Evolutionary conservation across 2,888 invertebrate genomes (phyloP).

Genomic region (Platycheirus rosarum): DNA sequence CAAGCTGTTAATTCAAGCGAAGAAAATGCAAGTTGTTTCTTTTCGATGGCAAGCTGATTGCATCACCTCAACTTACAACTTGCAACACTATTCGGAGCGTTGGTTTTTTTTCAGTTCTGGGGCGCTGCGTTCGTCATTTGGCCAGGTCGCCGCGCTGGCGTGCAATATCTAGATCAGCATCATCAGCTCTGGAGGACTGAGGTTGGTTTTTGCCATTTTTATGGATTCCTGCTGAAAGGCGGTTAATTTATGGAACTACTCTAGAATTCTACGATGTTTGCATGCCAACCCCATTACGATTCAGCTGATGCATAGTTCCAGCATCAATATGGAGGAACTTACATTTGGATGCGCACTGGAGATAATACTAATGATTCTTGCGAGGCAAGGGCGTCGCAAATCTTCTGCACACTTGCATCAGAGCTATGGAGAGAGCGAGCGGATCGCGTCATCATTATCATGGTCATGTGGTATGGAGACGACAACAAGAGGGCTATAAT

Average conservation of each 20-base stretch:
- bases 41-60: slow-evolving; percentile 54
- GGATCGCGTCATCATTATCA: slow-evolving; percentile 26
- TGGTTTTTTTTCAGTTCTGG: neutral
- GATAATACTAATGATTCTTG: slow-evolving; percentile 70
- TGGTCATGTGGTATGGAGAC: slow-evolving; percentile 18
- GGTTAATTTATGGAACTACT: slow-evolving; percentile 65
- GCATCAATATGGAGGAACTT: slow-evolving; percentile 6
- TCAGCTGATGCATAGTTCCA: slow-evolving; percentile 22
- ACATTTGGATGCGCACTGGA: slow-evolving; percentile 57
- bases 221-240: slow-evolving; percentile 61
- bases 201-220: slow-evolving; percentile 24
- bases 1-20: slow-evolving; percentile 51
- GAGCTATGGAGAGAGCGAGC: slow-evolving; percentile 9
- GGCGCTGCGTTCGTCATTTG: slow-evolving; percentile 53
- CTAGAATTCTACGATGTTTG: slow-evolving; percentile 54
- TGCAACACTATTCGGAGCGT: slow-evolving; percentile 34
- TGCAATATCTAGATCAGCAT: slow-evolving; percentile 68
- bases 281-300: slow-evolving; percentile 49
- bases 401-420: slow-evolving; percentile 52
- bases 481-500: slow-evolving; percentile 62
- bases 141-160: slow-evolving; percentile 48
- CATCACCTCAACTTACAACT: slow-evolving; percentile 50
- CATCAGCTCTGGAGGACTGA: slow-evolving; percentile 25
- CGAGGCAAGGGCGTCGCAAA: slow-evolving; percentile 64
- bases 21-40: slow-evolving; percentile 44